Evolutionary conservation across 2,113 vertebrate genomes (phyloP), one percentile per base, ranked within the genome.

Genomic region (Poecilia latipinna): DNA sequence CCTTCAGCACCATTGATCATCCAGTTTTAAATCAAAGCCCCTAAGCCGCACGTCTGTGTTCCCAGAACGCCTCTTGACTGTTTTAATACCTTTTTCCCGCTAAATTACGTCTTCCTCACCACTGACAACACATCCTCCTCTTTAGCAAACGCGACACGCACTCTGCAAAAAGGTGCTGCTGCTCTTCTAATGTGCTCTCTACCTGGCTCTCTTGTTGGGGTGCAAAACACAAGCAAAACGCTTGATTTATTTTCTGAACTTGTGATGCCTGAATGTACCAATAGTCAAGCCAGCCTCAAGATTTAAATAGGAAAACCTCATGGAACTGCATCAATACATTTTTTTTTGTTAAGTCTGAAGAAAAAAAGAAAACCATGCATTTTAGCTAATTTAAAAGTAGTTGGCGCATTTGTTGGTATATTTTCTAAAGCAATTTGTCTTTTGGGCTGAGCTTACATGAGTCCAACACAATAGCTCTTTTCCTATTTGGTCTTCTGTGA

Each of bases 1-100:
- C 83, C 44, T 71, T 79, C 75, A 72, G 68, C 77, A 61, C 68
- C 64, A 75, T 26, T 42, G 29, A 77, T n/a, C 74, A 74, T 74
- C 70, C 54, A 64, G 35, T 65, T 83, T 75, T 68, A 74, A 80
- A 74, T 77, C 3, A 72, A 79, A 33, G 32, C 71, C 31, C 70
- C 6, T 4, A 51, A 76, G 54, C 68, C 67, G 60, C 24, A 62
- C 35, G 31, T 37, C 26, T 61, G 24, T 70, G 70, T 75, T 64
- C 79, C 26, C 22, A 19, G 51, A 28, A 68, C 69, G 42, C 60
- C 44, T 77, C 73, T 82, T 28, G 12, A 83, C n/a, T 64, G 74
- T 33, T 63, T 80, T 60, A 57, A 57, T 57, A 65, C 65, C 44
- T 62, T 61, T 74, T 71, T 74, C 48, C 48, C 35, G 61, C 69